Evolutionary conservation across 2,888 invertebrate species (phyloP), one percentile per base, ranked within the genome.

Genomic region (Alloplasta piceator): DNA sequence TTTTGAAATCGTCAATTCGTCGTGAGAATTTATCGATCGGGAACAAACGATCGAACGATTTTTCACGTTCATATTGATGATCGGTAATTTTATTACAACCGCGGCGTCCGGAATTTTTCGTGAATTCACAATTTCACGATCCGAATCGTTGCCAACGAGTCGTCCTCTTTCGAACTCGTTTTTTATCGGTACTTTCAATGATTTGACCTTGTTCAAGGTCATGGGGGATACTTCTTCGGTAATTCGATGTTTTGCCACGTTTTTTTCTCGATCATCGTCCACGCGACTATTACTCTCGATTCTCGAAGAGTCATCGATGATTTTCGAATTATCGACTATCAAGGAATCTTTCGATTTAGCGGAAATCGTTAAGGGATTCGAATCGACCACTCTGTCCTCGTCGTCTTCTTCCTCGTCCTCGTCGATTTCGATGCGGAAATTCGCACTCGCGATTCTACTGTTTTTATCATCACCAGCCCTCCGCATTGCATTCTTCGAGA

Each of bases 401-500:
- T 86, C 85, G 41, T 87, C 85, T 14, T 86, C 70, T 48, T 87
- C 89, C 41, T 89, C 87, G 72, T 88, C 86, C 73, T 89, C 87
- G 52, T 87, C 87, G 61, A 86, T 83, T 39, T 82, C 76, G 72
- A 85, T 82, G 73, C 87, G 86, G 75, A 89, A 89, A 63, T 82
- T 78, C 39, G 84, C 80, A 39, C 86, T 75, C 78, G 86, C 71
- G 76, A 87, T 86, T 80, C 80, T 85, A 71, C 78, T 63, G 76
- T 77, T 84, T 56, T 84, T 82, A 46, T 84, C 86, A 63, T 85
- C 76, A 26, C 26, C 26, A 64, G 85, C 84, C 83, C 86, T 90
- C 90, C 84, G 89, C 90, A 90, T 90, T 80, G 89, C 90, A 90
- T 89, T 83, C 80, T 84, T 82, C 80, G 56, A 46, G 55, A 2